phyloP scores from a whole-genome alignment of 2,888 invertebrate species.

The Ichneumoninae sp. region DNA sequence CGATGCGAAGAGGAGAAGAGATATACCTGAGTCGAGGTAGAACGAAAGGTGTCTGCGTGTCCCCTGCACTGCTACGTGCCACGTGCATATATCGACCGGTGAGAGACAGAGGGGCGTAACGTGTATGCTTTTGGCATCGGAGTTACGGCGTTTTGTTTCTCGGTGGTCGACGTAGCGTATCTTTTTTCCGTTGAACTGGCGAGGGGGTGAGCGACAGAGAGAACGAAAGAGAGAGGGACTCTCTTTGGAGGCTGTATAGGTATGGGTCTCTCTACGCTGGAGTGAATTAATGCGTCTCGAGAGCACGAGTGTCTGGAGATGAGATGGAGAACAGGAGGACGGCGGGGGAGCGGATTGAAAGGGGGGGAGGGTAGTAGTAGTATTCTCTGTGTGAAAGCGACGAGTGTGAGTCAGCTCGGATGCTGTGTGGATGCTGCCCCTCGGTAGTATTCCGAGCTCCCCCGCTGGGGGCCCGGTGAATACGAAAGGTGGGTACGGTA shows the following conservation, averaged over 20 bases:
- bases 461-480: slow-evolving; percentile 31
- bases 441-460: background rate
- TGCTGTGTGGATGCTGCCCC: slow-evolving; percentile 46
- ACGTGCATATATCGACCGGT: background rate
- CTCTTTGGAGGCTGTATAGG: slow-evolving; percentile 21
- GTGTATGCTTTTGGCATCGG: too few relatives aligned
- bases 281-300: slow-evolving; percentile 65
- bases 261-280: slow-evolving; percentile 42
- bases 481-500: slow-evolving; percentile 34
- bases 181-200: background rate
- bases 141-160: background rate
- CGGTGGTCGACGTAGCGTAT: background rate
- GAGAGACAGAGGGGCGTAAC: background rate
- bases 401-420: slow-evolving; percentile 63
- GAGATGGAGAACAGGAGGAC: slow-evolving; percentile 16
- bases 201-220: slow-evolving; percentile 10
- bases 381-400: slow-evolving; percentile 40
- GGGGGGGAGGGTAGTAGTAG: slow-evolving; percentile 12
- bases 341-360: background rate
- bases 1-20: slow-evolving; percentile 26
- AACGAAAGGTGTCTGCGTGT: slow-evolving; percentile 53
- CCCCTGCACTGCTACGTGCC: slow-evolving; percentile 14
- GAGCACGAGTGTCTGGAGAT: slow-evolving; percentile 58
- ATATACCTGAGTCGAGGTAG: slow-evolving; percentile 64
- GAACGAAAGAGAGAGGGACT: slow-evolving; percentile 37